Base-by-base conservation (phyloP, 64 coral and sea anemone genomes). In the Acropora tenuis region DNA sequence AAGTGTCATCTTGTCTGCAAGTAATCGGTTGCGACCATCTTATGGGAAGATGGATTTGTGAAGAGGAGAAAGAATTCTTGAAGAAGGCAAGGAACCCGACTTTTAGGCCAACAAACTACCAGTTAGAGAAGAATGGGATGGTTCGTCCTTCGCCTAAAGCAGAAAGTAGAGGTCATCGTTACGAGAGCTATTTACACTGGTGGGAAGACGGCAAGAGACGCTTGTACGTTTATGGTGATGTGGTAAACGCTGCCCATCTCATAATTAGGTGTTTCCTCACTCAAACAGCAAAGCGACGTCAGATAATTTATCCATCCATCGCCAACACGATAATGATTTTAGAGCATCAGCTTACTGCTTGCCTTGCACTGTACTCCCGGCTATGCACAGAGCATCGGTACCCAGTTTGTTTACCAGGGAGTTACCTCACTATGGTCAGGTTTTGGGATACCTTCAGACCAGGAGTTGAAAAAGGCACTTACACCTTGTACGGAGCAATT, bases 311-410 rank as follows among this genome's bases (percentile, higher is more conserved):
- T 48, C 97, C 97, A 44, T 98, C 97, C 1, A 91, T 98, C 45
- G 84, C 91, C 66, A 93, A 95, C 81, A 95, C 97, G 11, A 78
- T 95, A 10, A 91, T 93, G 94, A 91, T 96, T 75, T 65, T 98
- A 30, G 97, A 98, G 46, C 90, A 95, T 73, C 97, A 98, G 46
- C 17, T 98, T 9, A 95, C 89, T 0, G 88, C 93, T 1, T 90
- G 93, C 65, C 89, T 98, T 43, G 82, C 88, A 43, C 46, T 98
- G 83, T 93, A 92, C 67, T 42, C 77, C 44, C 78, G 94, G 11
- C 74, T 98, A 4, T 80, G 47, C 11, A 74, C 53, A 52, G 30
- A 18, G 6, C 9, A 48, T 6, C 13, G 19, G 5, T 91, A 48
- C 48, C 84, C 80, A 18, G 87, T 88, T 1, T 98, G 97, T 71